A percentile compares a stretch with the other conserved stretches of the same genome.
These are phyloP conservation scores for Metellina segmentata DNA, from an alignment of 2,888 invertebrate genomes.

Conservation along the genomic window DNA sequence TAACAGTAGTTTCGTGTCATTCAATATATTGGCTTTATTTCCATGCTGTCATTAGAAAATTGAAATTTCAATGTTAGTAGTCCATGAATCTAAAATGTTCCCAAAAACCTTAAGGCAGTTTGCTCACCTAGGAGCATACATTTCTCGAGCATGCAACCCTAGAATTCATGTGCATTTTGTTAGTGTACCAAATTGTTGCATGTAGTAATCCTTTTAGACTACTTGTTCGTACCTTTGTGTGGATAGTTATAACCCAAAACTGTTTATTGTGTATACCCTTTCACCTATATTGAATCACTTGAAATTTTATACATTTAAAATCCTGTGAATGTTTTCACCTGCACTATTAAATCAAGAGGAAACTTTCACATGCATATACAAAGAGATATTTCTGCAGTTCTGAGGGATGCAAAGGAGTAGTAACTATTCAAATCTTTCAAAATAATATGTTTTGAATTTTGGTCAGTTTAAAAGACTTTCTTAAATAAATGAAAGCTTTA, in stretches of 20 bases:
- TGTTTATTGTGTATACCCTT: not conserved
- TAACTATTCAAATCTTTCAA: too few relatives aligned
- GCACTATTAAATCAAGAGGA: not conserved
- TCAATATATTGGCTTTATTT: too few relatives aligned
- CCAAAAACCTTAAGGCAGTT: not conserved
- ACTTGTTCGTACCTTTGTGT: not conserved
- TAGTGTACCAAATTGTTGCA: not conserved
- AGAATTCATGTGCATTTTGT: not conserved
- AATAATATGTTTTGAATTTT: too few relatives aligned
- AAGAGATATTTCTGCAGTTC: too few relatives aligned
- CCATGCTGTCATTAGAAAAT: too few relatives aligned
- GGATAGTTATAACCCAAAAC: not conserved
- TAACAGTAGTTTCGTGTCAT: too few relatives aligned
- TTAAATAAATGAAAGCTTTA: too few relatives aligned
- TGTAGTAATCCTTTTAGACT: not conserved
- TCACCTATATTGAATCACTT: not conserved
- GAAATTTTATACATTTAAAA: not conserved
- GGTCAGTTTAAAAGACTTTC: too few relatives aligned
- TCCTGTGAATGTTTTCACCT: not conserved
- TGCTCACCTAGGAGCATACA: not conserved
- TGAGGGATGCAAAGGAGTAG: too few relatives aligned
- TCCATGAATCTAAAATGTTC: not conserved
- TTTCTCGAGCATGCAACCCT: not conserved
- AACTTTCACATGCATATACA: not conserved
- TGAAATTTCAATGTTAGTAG: too few relatives aligned